These are phyloP conservation scores for Colossoma macropomum DNA, from an alignment of 2,113 vertebrate species.

Conservation along the genomic window DNA sequence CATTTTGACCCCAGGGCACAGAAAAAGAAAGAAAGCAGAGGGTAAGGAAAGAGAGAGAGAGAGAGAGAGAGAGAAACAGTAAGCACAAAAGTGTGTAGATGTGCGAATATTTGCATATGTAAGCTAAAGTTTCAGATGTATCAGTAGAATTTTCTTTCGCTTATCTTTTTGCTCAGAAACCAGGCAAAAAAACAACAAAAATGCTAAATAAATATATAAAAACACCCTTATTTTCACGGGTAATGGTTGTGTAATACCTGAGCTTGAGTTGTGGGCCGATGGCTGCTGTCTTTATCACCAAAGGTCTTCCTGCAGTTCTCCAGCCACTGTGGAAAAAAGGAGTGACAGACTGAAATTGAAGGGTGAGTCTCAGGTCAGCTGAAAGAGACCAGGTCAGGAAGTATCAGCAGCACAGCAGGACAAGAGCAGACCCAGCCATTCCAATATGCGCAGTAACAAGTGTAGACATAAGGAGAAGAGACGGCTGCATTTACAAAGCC, in stretches of 20 bases:
- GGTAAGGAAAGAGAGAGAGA: not conserved
- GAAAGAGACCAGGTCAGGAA: not conserved
- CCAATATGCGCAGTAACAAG: not conserved
- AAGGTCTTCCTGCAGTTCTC: conserved; percentile 96
- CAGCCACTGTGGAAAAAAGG: conserved; percentile 83
- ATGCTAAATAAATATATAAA: not conserved
- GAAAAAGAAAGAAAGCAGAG: not conserved
- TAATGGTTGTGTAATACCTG: conserved; percentile 80
- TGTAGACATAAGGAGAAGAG: not conserved
- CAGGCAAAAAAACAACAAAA: too few relatives aligned
- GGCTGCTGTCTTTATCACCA: conserved; percentile 84
- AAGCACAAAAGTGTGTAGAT: not conserved
- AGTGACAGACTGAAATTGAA: not conserved
- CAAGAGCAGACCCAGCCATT: not conserved
- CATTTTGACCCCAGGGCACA: too few relatives aligned
- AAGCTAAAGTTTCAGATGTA: not conserved
- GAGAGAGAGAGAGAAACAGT: not conserved
- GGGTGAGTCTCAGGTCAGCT: not conserved
- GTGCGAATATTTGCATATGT: not conserved
- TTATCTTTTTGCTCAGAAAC: not conserved
- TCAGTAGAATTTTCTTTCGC: not conserved
- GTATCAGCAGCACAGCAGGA: not conserved
- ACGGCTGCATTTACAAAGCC: not conserved
- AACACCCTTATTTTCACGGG: not conserved
- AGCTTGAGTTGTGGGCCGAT: conserved; percentile 81